Base-by-base conservation (phyloP, 1,140 invertebrate genomes). In the Amyelois transitella region DNA sequence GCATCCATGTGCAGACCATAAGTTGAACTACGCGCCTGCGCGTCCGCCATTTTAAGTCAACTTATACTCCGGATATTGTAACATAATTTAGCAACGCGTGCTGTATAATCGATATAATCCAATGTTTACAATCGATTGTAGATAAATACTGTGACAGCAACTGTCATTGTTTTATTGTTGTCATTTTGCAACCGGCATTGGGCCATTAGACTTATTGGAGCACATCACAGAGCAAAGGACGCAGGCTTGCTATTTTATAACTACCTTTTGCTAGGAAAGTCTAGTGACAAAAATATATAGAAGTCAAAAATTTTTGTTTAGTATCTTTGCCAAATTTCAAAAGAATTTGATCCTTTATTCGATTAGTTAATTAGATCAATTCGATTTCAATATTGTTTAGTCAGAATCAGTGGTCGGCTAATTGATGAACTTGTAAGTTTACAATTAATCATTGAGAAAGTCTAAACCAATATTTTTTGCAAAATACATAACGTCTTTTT, bases 151-250 rank as follows among this genome's bases (percentile, higher is more conserved):
- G 19, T 43, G 49, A 21, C 77, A 75, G 77, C 79, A 60, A 76
- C 70, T 72, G 73, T 75, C 79, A 80, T 86, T 81, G 81, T 81
- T 69, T 81, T 81, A 77, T 60, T 38, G 66, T 56, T 57, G 70
- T 74, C 70, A 65, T 74, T 64, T 68, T 73, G 79, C 77, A 84
- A 86, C 69, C 61, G 63, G 67, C 70, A 72, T 85, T 85, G 74
- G 77, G 75, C 70, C 64, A 80, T 68, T 72, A 55, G 60, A 75
- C 67, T 86, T 86, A 86, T 80, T 86, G 81, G 82, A 86, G 79
- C 82, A 74, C 77, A 58, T 65, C 75, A 60, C n/a, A n/a, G n/a
- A n/a, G n/a, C n/a, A n/a, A n/a, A n/a, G n/a, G n/a, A n/a, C n/a
- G n/a, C n/a, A n/a, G n/a, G n/a, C n/a, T n/a, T n/a, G 66, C 70